Base-by-base conservation (phyloP, 2,113 vertebrate genomes). In the Accipiter virgatus region DNA sequence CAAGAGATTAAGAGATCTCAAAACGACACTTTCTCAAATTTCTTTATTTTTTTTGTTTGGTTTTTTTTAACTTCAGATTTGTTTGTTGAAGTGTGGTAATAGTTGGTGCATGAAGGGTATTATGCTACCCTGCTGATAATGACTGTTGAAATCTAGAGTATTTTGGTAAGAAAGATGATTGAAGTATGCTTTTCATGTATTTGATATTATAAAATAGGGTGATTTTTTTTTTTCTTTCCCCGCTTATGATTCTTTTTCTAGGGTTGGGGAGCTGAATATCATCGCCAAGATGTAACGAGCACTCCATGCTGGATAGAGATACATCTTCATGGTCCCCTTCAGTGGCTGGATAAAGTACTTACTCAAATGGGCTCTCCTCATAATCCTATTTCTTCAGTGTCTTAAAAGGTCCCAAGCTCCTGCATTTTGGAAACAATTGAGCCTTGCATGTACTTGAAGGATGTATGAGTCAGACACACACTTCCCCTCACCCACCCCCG, bases 231-330 rank as follows among this genome's bases (percentile, higher is more conserved):
- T 45, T 72, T 61, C 11, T 82, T 90, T 77, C 21, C 40, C 43
- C 0, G 2, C 17, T 86, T 67, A 53, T n/a, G 32, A 73, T 97
- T 73, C 83, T 65, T n/a, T 75, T 98, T 98, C 22, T 95, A 99
- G 99, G 99, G 99, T 14, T 99, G 99, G 99, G 99, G 99, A 97
- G 99, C 99, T 47, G 99, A 99, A 62, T 99, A 99, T 98, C 99
- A 99, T 96, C 99, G 99, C 59, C 99, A 99, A 97, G 99, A 99
- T 95, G 99, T 99, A 55, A 99, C 99, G 7, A 99, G 99, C 98
- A 99, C 99, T 95, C 99, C 99, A 79, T 99, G 99, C 98, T 99
- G 99, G 99, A 99, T 99, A 90, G 99, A 99, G 98, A 99, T 99
- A 88, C 99, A 99, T 80, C 98, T 99, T 97, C 99, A 99, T 8